Base-by-base conservation (phyloP, 1,140 invertebrate species). In the Aphelenchoides fujianensis region DNA sequence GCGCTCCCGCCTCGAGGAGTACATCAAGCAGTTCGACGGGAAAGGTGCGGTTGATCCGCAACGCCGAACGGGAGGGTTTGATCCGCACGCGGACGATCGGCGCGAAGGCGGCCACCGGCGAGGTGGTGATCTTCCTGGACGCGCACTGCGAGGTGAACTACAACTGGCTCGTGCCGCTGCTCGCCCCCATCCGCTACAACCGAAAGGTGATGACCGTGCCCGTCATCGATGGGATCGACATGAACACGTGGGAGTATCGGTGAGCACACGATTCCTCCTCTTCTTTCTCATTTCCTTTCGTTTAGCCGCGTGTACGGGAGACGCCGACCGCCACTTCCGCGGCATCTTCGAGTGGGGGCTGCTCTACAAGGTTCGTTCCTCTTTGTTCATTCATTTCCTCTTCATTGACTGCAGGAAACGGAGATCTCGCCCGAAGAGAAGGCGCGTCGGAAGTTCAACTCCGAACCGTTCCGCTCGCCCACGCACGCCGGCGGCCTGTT, bases 281-380 rank as follows among this genome's bases (percentile, higher is more conserved):
- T n/a, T n/a, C n/a, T n/a, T n/a, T n/a, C n/a, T n/a, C n/a, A n/a
- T n/a, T n/a, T n/a, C n/a, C n/a, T n/a, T n/a, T n/a, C n/a, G 0
- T 98, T 97, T 85, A 88, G 89, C 71, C 89, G 90, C 71, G 84
- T 74, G 74, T 83, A 83, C 70, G 82, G 83, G n/a, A 2, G 76
- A 71, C 32, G 76, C 85, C 32, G 84, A 87, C 35, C 79, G 78
- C n/a, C 87, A 88, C 77, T 89, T 86, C 74, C 78, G 87, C 66
- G 89, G 96, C 2, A 98, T 98, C 67, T 98, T 97, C 86, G 96
- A 98, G 87, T 98, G 96, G 96, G 96, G 96, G 19, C 97, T 98
- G 91, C 87, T n/a, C n/a, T 98, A 98, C 84, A 98, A 98, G 86
- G 12, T 48, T 48, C 23, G 12, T 48, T 48, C 23, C 41, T 48